Percentiles rank a stretch among this genome's conserved stretches.
phyloP scores from a whole-genome alignment of 2,113 vertebrate genomes.

The Gadus chalcogrammus region DNA sequence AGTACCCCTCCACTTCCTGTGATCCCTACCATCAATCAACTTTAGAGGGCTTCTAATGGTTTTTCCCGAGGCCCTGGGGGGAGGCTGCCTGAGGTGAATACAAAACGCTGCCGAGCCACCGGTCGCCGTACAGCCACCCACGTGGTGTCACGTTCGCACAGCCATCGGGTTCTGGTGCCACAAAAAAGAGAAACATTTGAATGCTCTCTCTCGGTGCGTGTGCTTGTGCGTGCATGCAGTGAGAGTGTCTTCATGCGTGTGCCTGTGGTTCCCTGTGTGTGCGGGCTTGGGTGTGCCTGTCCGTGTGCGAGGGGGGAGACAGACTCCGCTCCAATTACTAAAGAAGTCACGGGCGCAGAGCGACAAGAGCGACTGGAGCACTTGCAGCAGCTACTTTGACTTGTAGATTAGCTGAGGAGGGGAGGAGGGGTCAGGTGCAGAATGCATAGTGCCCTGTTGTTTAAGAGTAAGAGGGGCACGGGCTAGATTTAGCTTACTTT shows the following conservation, averaged over 20 bases:
- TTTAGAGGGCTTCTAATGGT: conserved; percentile 60
- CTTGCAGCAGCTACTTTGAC: conserved; percentile 36
- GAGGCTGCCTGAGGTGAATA: conserved; percentile 38
- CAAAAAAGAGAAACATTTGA: conserved; percentile 40
- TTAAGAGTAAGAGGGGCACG: conserved; percentile 44
- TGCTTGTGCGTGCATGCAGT: background rate
- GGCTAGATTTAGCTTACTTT: conserved; percentile 48
- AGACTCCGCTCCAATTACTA: conserved; percentile 44
- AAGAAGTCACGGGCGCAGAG: conserved; percentile 5
- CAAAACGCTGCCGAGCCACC: conserved; percentile 47
- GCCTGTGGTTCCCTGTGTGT: background rate
- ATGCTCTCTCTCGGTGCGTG: conserved; percentile 24
- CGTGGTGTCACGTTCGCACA: conserved; percentile 37
- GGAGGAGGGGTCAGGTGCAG: conserved; percentile 48
- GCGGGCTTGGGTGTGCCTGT: too few relatives aligned
- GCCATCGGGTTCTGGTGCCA: conserved; percentile 38
- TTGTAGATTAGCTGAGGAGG: conserved; percentile 43
- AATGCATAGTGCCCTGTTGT: conserved; percentile 44
- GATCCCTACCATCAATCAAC: conserved; percentile 61
- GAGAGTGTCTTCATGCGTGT: background rate
- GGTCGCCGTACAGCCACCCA: conserved; percentile 27
- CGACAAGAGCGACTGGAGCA: conserved; percentile 11
- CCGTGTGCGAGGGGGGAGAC: conserved; percentile 7
- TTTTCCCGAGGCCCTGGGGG: conserved; percentile 44
- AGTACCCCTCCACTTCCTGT: conserved; percentile 57